A percentile compares a stretch with the other conserved stretches of the same genome.
Evolutionary conservation across 2,888 invertebrate genomes (phyloP).

Genomic region (Chesias legatella): DNA sequence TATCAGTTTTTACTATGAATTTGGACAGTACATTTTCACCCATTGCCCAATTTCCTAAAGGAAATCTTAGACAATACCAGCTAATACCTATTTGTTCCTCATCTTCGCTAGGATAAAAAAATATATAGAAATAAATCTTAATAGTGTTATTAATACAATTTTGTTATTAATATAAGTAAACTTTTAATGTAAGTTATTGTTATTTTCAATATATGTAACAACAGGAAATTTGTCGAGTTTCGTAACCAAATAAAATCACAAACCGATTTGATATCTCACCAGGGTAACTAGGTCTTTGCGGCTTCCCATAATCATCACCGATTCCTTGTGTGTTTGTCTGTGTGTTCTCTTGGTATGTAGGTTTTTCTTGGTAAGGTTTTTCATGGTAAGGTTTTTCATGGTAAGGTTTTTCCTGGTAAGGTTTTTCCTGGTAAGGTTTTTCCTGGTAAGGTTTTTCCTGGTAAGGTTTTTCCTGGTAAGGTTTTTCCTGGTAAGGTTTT

Average conservation of each 20-base stretch:
- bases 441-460: slow-evolving; percentile 43
- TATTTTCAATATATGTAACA: too few relatives aligned
- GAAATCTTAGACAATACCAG: too few relatives aligned
- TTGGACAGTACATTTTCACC: too few relatives aligned
- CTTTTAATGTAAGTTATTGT: too few relatives aligned
- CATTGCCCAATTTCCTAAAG: too few relatives aligned
- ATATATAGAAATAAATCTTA: too few relatives aligned
- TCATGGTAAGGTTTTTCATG: slow-evolving; percentile 43
- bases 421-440: slow-evolving; percentile 41
- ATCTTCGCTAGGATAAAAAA: too few relatives aligned
- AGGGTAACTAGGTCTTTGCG: slow-evolving; percentile 64
- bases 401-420: slow-evolving; percentile 29
- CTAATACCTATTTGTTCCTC: too few relatives aligned
- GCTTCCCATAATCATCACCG: slow-evolving; percentile 72
- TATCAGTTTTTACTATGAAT: too few relatives aligned
- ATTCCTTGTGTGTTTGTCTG: slow-evolving; percentile 35
- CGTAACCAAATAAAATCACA: slow-evolving; percentile 30
- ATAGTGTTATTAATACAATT: too few relatives aligned
- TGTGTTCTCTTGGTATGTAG: slow-evolving; percentile 29
- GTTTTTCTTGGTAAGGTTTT: slow-evolving; percentile 24
- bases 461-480: slow-evolving; percentile 1
- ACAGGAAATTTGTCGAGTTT: slow-evolving; percentile 33
- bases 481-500: slow-evolving; percentile 28
- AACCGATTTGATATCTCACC: slow-evolving; percentile 56
- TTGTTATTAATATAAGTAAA: too few relatives aligned